Percentiles rank a stretch among this genome's conserved stretches.
Conservation (phyloP, 1,140 invertebrate genomes). For the Procambarus virginalis region DNA sequence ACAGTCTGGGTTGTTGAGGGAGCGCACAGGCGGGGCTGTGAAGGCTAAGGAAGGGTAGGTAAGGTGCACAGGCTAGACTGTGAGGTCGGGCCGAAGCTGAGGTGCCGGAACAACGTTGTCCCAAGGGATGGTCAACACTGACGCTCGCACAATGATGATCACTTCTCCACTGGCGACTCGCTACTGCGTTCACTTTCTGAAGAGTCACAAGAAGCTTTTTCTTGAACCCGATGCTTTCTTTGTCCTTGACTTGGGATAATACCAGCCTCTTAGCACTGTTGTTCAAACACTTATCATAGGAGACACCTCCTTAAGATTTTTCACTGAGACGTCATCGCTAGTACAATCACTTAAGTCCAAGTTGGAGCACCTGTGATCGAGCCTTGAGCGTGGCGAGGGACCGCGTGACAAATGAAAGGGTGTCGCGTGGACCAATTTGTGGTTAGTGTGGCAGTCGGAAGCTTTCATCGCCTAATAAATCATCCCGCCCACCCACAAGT, state of each 20-base stretch:
- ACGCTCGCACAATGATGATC: not conserved
- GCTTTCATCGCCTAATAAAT: slow-evolving; percentile 68
- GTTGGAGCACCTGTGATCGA: not conserved
- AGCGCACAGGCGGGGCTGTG: no score
- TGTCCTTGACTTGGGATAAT: not conserved
- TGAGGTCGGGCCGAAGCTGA: no score
- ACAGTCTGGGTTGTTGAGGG: not conserved
- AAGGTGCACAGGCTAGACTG: no score
- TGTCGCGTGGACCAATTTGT: slow-evolving; percentile 62
- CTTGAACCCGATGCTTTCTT: not conserved
- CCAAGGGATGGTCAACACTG: no score
- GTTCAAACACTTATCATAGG: not conserved
- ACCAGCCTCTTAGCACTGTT: not conserved
- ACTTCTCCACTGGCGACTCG: not conserved
- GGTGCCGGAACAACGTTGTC: not conserved
- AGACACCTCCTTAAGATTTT: not conserved
- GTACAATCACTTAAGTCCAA: not conserved
- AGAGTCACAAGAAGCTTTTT: not conserved
- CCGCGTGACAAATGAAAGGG: slow-evolving; percentile 33
- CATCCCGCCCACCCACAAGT: slow-evolving; percentile 67
- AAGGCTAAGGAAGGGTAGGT: no score
- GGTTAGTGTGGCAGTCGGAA: slow-evolving; percentile 65
- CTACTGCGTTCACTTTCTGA: not conserved
- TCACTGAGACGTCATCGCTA: not conserved
- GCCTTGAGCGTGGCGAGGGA: not conserved